phyloP scores from a whole-genome alignment of 2,113 vertebrate species.

The Psephotus haematonotus region DNA sequence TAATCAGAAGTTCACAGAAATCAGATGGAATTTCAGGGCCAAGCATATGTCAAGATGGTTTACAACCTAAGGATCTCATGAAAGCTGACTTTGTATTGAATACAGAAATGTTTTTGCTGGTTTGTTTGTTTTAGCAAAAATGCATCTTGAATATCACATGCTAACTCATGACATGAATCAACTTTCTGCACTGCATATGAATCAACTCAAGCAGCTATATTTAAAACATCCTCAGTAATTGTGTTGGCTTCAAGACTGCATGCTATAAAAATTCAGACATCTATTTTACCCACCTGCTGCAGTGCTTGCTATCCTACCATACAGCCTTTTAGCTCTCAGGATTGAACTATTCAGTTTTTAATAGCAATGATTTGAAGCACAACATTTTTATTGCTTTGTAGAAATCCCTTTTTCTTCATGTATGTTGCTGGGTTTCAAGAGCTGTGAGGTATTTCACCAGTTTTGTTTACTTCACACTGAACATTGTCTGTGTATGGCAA shows the following conservation, averaged over 20 bases:
- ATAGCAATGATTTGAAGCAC: not conserved
- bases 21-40: not conserved
- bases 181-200: not conserved
- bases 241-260: not conserved
- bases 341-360: not conserved
- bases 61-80: not conserved
- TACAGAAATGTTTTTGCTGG: not conserved
- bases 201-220: not conserved
- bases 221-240: not conserved
- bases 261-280: not conserved
- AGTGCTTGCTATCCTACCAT: not conserved
- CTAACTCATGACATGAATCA: not conserved
- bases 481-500: not conserved
- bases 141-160: not conserved
- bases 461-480: not conserved
- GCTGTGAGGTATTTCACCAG: not conserved
- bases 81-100: not conserved
- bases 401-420: not conserved
- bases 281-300: not conserved
- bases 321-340: not conserved
- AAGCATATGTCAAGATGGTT: not conserved
- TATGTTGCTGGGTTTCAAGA: not conserved
- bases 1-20: not conserved
- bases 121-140: not conserved
- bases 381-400: not conserved